Evolutionary conservation across 2,888 invertebrate genomes (phyloP).

Genomic region (Himalopsyche tibetana): DNA sequence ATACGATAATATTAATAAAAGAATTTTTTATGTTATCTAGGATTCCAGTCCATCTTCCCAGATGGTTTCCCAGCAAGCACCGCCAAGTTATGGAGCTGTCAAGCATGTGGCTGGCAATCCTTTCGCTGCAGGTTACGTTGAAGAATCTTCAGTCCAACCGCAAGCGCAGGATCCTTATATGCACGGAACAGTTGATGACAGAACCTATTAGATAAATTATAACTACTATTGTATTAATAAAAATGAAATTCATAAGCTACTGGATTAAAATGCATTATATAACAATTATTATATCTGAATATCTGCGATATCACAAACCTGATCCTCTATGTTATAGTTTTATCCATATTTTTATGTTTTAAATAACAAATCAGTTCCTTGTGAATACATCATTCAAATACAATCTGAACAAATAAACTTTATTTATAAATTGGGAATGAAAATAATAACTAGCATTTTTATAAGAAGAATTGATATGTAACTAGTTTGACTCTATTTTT

Average conservation of each 20-base stretch:
- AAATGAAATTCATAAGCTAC: conserved; percentile 12
- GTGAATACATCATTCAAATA: no score
- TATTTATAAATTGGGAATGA: no score
- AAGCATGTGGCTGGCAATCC: conserved; percentile 80
- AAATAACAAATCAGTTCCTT: no score
- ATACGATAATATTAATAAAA: background rate
- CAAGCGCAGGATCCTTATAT: conserved; percentile 78
- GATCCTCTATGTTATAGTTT: no score
- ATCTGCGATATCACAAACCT: no score
- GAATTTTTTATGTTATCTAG: conserved; percentile 48
- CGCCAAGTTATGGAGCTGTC: conserved; percentile 78
- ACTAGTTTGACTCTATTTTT: no score
- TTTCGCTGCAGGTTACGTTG: conserved; percentile 76
- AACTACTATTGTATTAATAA: background rate
- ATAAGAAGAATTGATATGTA: no score
- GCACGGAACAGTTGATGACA: conserved; percentile 75
- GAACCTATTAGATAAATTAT: conserved; percentile 70
- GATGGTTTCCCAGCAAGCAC: conserved; percentile 72
- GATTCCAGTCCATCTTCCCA: conserved; percentile 60
- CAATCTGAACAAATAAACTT: no score
- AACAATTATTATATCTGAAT: no score
- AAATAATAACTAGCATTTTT: no score
- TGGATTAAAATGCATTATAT: background rate
- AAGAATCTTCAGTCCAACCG: conserved; percentile 82
- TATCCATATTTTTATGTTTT: no score